phyloP scores from a whole-genome alignment of 2,888 invertebrate genomes.

The Palloptera scutellata region DNA sequence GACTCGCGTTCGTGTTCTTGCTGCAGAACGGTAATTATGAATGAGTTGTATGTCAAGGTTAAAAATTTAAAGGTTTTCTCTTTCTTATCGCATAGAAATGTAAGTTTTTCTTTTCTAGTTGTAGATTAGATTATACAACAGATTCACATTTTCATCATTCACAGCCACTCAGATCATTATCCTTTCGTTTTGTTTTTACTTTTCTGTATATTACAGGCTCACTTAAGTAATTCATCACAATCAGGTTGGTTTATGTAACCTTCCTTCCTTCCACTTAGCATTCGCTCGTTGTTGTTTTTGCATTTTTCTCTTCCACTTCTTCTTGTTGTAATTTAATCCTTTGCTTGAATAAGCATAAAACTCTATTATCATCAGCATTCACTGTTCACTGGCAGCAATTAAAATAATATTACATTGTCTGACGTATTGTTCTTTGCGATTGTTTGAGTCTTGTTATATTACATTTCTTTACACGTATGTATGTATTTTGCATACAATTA shows the following conservation, averaged over 20 bases:
- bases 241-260: conserved; percentile 19
- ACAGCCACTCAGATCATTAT: not conserved
- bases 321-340: conserved; percentile 17
- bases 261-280: conserved; percentile 5
- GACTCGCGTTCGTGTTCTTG: not conserved
- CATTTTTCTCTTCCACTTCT: not conserved
- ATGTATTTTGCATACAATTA: not conserved
- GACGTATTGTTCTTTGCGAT: not conserved
- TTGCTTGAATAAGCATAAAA: not conserved
- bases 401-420: too few relatives aligned
- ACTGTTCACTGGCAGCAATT: not conserved
- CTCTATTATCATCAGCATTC: conserved; percentile 1
- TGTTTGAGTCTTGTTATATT: conserved; percentile 10
- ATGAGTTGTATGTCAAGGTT: conserved; percentile 35
- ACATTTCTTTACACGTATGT: not conserved
- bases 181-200: conserved; percentile 3
- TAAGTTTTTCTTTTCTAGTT: not conserved
- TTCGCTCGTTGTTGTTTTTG: not conserved
- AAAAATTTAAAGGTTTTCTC: conserved; percentile 7
- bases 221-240: too few relatives aligned
- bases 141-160: not conserved
- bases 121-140: conserved; percentile 1
- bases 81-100: not conserved
- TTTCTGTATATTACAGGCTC: not conserved
- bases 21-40: not conserved